phyloP scores from a whole-genome alignment of 2,797 vertebrate species.

The Channallabes apus region DNA sequence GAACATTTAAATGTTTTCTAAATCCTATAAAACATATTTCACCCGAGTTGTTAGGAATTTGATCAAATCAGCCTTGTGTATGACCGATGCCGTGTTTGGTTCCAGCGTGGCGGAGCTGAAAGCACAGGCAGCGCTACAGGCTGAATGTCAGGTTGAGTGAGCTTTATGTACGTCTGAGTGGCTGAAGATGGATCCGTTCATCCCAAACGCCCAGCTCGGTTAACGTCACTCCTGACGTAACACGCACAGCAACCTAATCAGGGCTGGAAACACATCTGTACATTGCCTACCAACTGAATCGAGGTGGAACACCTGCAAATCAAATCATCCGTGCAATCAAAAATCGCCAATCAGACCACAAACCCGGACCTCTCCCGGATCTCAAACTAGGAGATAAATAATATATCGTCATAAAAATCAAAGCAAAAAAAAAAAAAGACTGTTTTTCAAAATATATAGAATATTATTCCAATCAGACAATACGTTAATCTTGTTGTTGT shows the following conservation, averaged over 20 bases:
- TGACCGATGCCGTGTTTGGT: not conserved
- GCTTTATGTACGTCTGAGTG: slow-evolving; percentile 13
- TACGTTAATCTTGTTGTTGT: too few species aligned
- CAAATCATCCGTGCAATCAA: too few species aligned
- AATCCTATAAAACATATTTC: not conserved
- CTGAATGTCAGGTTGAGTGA: slow-evolving; percentile 2
- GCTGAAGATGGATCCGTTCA: slow-evolving; percentile 26
- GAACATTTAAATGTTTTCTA: not conserved
- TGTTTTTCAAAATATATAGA: too few species aligned
- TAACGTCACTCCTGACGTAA: slow-evolving; percentile 10
- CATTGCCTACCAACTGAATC: not conserved
- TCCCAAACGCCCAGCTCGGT: slow-evolving; percentile 22
- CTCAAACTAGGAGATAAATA: too few species aligned
- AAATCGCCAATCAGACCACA: too few species aligned
- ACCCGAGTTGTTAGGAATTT: not conserved
- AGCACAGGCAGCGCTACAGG: not conserved
- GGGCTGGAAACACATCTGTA: not conserved
- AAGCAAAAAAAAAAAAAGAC: too few species aligned
- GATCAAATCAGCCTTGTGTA: not conserved
- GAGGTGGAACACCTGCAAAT: not conserved
- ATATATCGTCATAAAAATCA: too few species aligned
- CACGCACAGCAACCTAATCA: not conserved
- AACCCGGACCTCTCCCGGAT: too few species aligned
- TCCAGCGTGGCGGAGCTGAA: not conserved
- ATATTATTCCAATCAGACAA: too few species aligned